Percentiles rank a stretch among this genome's conserved stretches.
phyloP scores from a whole-genome alignment of 2,888 invertebrate genomes.

The Keiferia lycopersicella region DNA sequence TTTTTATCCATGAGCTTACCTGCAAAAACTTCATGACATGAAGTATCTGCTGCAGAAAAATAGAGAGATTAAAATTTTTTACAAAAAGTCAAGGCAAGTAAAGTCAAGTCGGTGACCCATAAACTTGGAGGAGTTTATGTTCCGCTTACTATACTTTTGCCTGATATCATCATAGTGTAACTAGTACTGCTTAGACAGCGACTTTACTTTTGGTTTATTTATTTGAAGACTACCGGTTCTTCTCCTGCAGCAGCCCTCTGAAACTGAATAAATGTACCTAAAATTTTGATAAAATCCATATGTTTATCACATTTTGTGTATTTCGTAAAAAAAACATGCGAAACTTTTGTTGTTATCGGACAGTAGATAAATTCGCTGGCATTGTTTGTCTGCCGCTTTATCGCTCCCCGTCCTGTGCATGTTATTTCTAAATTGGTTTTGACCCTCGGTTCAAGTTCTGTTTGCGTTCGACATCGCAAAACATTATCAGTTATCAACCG shows the following conservation, averaged over 20 bases:
- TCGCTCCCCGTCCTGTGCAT: neutral
- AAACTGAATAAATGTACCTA: neutral
- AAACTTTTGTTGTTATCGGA: neutral
- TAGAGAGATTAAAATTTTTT: too few species aligned
- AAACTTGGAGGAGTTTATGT: too few species aligned
- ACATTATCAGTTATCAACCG: constrained; percentile 5
- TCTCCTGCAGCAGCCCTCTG: too few species aligned
- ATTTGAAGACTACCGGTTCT: too few species aligned
- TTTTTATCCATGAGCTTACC: neutral
- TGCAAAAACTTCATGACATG: too few species aligned
- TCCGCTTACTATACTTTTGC: too few species aligned
- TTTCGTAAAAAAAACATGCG: neutral
- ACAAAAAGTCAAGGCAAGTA: too few species aligned
- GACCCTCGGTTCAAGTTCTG: constrained; percentile 3
- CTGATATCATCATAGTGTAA: too few species aligned
- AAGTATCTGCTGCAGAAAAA: too few species aligned
- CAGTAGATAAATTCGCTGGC: neutral
- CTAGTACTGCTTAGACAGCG: too few species aligned
- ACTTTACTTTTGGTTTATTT: too few species aligned
- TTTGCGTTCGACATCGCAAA: constrained; percentile 2
- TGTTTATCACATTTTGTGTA: neutral
- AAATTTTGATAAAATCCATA: neutral
- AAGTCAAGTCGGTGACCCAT: too few species aligned
- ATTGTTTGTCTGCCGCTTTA: neutral
- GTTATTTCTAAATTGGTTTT: constrained; percentile 15